Evolutionary conservation across 2,113 vertebrate species (phyloP).

Genomic region (Oreochromis tanganicae): DNA sequence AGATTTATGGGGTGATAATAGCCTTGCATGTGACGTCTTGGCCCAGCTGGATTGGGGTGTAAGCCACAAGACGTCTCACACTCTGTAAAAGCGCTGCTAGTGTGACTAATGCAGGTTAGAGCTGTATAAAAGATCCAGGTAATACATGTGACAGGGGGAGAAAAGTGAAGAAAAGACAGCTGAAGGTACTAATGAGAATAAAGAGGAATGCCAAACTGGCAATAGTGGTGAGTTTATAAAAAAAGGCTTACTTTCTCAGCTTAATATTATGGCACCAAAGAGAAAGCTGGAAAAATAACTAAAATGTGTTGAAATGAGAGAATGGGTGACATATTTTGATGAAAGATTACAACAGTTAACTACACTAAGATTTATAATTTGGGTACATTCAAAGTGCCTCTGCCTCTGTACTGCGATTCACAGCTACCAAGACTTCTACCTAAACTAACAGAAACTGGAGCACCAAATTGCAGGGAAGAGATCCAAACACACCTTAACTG

Average conservation of each 20-base stretch:
- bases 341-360: neutral
- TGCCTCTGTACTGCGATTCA: neutral
- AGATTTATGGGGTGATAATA: slow-evolving; percentile 80
- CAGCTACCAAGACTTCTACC: neutral
- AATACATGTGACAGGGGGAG: neutral
- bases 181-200: neutral
- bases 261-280: neutral
- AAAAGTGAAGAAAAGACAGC: neutral
- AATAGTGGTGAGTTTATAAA: neutral
- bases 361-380: neutral
- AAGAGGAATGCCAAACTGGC: neutral
- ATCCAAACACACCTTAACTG: neutral
- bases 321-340: neutral
- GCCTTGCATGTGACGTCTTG: slow-evolving; percentile 61
- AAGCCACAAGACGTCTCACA: slow-evolving; percentile 67
- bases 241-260: neutral
- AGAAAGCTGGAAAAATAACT: neutral
- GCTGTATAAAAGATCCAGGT: slow-evolving; percentile 29
- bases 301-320: neutral
- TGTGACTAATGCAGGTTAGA: slow-evolving; percentile 29
- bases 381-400: neutral
- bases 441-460: neutral
- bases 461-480: neutral
- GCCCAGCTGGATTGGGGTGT: slow-evolving; percentile 58
- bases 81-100: slow-evolving; percentile 38